Base-by-base conservation (phyloP, 2,113 vertebrate genomes). In the Hippocampus abdominalis region DNA sequence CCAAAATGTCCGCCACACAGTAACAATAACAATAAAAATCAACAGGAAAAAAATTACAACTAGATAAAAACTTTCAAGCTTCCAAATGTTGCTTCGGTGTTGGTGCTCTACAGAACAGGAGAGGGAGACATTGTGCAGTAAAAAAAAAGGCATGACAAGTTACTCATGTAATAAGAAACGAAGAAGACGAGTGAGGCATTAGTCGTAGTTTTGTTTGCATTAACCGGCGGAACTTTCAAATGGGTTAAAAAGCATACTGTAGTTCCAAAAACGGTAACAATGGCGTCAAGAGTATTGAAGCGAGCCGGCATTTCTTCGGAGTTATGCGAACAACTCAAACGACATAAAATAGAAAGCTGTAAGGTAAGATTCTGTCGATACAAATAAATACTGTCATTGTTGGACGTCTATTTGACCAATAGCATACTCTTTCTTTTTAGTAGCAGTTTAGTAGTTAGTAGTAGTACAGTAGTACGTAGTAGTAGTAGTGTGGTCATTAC, bases 331-430 rank as follows among this genome's bases (percentile, higher is more conserved):
- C 62, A 60, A 20, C 62, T 75, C 0, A 70, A 70, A 60, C 62
- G 73, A 9, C 68, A 65, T 3, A 54, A 53, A 1, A 59, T 75
- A 59, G 68, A 75, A 23, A 70, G 32, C 3, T 75, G 73, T 40
- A 65, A 65, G 68, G 68, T 32, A 21, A 23, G 63, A 27, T 46
- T 32, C 54, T 57, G 12, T 57, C 13, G 39, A 64, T 2, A 11
- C 9, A 40, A 64, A 63, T 12, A 20, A 63, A 44, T 23, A 15
- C 3, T 42, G n/a, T 56, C 13, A 57, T 8, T 18, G 15, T 3
- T 57, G 29, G 36, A 18, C 15, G 16, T 61, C 16, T n/a, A 13
- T 42, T 42, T 42, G 39, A 15, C 12, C 11, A 11, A 25, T 36
- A 8, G 13, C 0, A 61, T 63, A 6, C 9, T 25, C 0, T 8